phyloP scores from a whole-genome alignment of 1,140 invertebrate species.

The Drosophila auraria region DNA sequence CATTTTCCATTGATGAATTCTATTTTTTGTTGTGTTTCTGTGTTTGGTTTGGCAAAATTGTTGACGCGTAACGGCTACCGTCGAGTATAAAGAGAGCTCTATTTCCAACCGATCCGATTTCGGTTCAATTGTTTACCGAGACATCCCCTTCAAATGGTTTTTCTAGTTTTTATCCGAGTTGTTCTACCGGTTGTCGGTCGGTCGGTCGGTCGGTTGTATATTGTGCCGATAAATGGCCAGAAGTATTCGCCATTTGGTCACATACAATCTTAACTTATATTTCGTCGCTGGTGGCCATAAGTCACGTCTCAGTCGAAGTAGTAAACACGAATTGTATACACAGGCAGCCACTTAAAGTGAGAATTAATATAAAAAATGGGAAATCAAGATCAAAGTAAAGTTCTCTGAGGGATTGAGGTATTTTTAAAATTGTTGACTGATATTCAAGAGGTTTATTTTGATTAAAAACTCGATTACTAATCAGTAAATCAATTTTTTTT shows the following conservation, averaged over 20 bases:
- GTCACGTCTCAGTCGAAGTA: constrained; percentile 53
- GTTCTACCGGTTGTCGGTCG: constrained; percentile 11
- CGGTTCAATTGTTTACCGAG: constrained; percentile 17
- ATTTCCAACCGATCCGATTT: constrained; percentile 17
- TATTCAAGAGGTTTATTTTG: neutral
- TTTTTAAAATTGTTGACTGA: neutral
- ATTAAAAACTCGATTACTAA: too few species aligned
- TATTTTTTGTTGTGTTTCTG: constrained; percentile 6
- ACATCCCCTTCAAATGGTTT: constrained; percentile 19
- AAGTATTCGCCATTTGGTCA: constrained; percentile 69
- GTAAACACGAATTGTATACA: constrained; percentile 15
- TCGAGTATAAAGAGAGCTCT: constrained; percentile 9
- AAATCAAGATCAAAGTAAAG: constrained; percentile 3
- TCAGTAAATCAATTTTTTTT: too few species aligned
- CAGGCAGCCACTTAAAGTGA: neutral
- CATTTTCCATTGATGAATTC: constrained; percentile 30
- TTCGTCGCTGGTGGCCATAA: constrained; percentile 38
- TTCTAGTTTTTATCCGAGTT: constrained; percentile 7
- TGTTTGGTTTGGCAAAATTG: constrained; percentile 21
- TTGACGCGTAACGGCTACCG: constrained; percentile 42
- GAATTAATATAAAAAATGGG: neutral
- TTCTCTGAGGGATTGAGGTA: neutral
- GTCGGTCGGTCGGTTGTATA: constrained; percentile 10
- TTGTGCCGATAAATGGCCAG: constrained; percentile 52
- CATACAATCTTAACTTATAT: constrained; percentile 57